Conservation (phyloP, 2,888 invertebrate species). For the Drosophila nigricruria region DNA sequence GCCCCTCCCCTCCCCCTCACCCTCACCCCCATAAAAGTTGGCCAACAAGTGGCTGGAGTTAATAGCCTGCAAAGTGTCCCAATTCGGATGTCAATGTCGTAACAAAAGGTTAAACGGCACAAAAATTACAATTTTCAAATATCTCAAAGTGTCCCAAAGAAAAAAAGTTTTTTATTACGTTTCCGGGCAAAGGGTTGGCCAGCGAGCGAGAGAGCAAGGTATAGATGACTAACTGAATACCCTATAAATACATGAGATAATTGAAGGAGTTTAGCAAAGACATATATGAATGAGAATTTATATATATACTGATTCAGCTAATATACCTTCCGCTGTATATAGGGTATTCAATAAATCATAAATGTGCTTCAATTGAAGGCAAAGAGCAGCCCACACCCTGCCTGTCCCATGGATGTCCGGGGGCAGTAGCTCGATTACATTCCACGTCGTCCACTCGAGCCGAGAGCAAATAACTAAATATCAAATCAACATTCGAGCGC, state of each 20-base stretch:
- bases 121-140: constrained; percentile 29
- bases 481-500: constrained; percentile 46
- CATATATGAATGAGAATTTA: no score
- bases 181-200: constrained; percentile 3
- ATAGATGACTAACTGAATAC: background rate
- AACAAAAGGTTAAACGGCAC: constrained; percentile 44
- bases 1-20: no score
- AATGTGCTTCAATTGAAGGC: no score
- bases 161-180: constrained; percentile 18
- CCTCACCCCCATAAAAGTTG: background rate
- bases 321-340: background rate
- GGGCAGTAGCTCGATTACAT: constrained; percentile 17
- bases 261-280: background rate
- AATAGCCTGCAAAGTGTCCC: constrained; percentile 70
- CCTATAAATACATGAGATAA: no score
- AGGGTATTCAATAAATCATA: constrained; percentile 14
- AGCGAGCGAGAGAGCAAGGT: background rate
- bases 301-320: background rate
- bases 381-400: background rate
- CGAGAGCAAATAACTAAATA: constrained; percentile 46
- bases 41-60: constrained; percentile 58
- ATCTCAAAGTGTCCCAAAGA: constrained; percentile 8
- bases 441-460: constrained; percentile 10
- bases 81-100: constrained; percentile 55
- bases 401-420: background rate